Conservation (phyloP, 2,888 invertebrate genomes). For the Leistus spinibarbis region DNA sequence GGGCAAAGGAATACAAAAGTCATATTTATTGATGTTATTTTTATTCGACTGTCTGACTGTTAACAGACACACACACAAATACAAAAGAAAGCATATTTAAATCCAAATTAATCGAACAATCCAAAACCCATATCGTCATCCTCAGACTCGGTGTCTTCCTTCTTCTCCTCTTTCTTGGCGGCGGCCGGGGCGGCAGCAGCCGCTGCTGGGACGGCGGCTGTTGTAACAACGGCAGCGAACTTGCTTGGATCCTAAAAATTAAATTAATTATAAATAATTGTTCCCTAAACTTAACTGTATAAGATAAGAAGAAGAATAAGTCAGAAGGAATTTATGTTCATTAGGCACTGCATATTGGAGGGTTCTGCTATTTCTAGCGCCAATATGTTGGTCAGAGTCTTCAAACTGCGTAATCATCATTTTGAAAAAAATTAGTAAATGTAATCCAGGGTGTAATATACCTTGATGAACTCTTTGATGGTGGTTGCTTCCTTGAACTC, state of each 20-base stretch:
- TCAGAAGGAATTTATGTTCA: slow-evolving; percentile 41
- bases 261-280: slow-evolving; percentile 44
- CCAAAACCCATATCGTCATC: slow-evolving; percentile 99
- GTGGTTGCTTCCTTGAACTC: slow-evolving; percentile 93
- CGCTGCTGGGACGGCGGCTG: slow-evolving; percentile 66
- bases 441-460: slow-evolving; percentile 52
- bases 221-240: slow-evolving; percentile 74
- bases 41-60: slow-evolving; percentile 50
- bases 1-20: too few species aligned
- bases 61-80: slow-evolving; percentile 42
- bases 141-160: slow-evolving; percentile 81
- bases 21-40: slow-evolving; percentile 42
- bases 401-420: slow-evolving; percentile 52
- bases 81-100: slow-evolving; percentile 38
- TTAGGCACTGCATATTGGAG: slow-evolving; percentile 47
- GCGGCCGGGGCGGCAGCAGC: slow-evolving; percentile 69
- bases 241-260: slow-evolving; percentile 86
- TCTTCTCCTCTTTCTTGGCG: slow-evolving; percentile 75
- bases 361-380: slow-evolving; percentile 60
- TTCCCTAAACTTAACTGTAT: background rate
- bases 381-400: slow-evolving; percentile 46
- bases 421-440: background rate
- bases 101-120: slow-evolving; percentile 76
- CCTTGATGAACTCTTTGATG: slow-evolving; percentile 91
- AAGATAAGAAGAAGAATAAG: slow-evolving; percentile 11